Conservation (phyloP, 1,140 invertebrate genomes). For the Cherax destructor region DNA sequence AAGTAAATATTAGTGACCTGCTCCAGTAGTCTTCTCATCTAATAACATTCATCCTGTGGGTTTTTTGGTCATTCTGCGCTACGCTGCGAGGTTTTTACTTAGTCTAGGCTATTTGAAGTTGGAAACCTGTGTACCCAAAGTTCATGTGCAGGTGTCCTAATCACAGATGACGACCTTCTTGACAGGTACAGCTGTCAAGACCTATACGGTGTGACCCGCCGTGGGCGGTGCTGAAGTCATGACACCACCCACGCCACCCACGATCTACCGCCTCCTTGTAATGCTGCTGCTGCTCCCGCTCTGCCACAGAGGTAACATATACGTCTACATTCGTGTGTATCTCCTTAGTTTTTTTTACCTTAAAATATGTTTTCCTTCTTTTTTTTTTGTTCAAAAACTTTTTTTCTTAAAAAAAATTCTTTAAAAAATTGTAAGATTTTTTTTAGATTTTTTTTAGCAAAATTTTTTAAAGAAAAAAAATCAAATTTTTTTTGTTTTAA, state of each 20-base stretch:
- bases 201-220: background rate
- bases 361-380: background rate
- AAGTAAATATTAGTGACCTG: too few relatives aligned
- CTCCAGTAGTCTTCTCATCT: too few relatives aligned
- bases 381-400: too few relatives aligned
- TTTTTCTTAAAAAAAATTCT: too few relatives aligned
- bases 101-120: too few relatives aligned
- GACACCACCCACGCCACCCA: background rate
- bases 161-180: too few relatives aligned
- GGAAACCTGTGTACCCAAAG: background rate
- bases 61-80: too few relatives aligned
- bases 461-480: too few relatives aligned
- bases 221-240: background rate
- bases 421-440: background rate
- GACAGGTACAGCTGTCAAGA: background rate
- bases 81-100: too few relatives aligned
- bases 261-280: background rate
- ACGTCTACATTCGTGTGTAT: background rate
- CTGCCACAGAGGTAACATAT: background rate
- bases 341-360: background rate
- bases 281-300: background rate
- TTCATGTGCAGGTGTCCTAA: background rate
- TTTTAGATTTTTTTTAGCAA: too few relatives aligned
- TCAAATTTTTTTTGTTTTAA: too few relatives aligned
- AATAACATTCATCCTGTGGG: too few relatives aligned